Percentiles rank a stretch among this genome's conserved stretches.
These are phyloP conservation scores for Acanthisitta chloris DNA, from an alignment of 2,113 vertebrate species.

Conservation along the genomic window DNA sequence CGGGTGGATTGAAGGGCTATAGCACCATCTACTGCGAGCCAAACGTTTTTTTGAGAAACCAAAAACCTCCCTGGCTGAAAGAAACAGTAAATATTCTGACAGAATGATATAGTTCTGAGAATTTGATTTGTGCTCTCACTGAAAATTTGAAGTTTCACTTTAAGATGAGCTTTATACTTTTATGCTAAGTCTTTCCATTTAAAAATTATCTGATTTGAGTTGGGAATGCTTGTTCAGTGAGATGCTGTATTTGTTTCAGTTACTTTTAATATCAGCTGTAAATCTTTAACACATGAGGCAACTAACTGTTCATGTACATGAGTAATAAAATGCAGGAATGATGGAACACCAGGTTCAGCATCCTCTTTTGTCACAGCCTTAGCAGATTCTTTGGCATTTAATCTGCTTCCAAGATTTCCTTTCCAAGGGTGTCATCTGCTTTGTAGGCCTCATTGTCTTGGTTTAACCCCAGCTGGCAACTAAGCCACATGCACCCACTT, in stretches of 20 bases:
- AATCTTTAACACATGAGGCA: background rate
- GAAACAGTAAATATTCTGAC: background rate
- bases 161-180: background rate
- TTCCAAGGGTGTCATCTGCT: background rate
- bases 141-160: background rate
- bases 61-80: background rate
- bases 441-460: background rate
- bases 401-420: too few species aligned
- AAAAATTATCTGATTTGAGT: background rate
- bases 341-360: background rate
- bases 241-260: background rate
- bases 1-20: background rate
- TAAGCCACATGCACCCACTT: background rate
- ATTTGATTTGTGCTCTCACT: background rate
- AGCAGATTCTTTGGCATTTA: background rate
- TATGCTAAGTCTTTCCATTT: background rate
- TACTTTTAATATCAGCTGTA: background rate
- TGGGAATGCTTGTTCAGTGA: background rate
- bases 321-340: background rate
- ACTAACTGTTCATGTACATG: background rate
- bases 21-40: constrained; percentile 24
- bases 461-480: background rate
- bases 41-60: background rate
- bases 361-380: background rate
- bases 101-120: background rate